A percentile compares a stretch with the other conserved stretches of the same genome.
Evolutionary conservation across 1,140 invertebrate species (phyloP).

Genomic region (Trypoxylus dichotomus): DNA sequence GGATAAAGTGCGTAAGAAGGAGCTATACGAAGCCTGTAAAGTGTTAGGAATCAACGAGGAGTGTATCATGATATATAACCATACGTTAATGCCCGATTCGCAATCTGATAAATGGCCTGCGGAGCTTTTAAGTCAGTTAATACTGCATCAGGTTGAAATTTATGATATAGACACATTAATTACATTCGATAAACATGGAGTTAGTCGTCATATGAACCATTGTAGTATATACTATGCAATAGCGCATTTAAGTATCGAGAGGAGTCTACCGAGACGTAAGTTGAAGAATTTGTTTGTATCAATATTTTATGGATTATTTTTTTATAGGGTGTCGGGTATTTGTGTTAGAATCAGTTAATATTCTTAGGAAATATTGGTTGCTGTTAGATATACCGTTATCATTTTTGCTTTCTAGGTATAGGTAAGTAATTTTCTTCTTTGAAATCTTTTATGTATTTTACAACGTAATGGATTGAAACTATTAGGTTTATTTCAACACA

Average conservation of each 20-base stretch:
- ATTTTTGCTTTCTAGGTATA: constrained; percentile 72
- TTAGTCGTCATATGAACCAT: constrained; percentile 90
- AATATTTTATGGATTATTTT: constrained; percentile 47
- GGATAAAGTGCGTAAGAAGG: constrained; percentile 68
- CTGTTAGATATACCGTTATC: constrained; percentile 81
- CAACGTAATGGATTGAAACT: neutral
- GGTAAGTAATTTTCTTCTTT: constrained; percentile 57
- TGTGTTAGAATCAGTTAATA: constrained; percentile 79
- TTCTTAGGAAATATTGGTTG: constrained; percentile 84
- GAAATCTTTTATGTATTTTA: constrained; percentile 27
- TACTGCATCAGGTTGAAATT: constrained; percentile 71
- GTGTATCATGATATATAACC: constrained; percentile 73
- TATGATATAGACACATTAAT: constrained; percentile 82
- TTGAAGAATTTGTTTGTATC: neutral
- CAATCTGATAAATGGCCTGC: constrained; percentile 74
- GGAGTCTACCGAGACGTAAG: constrained; percentile 70
- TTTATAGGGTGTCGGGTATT: constrained; percentile 75
- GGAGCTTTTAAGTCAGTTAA: constrained; percentile 69
- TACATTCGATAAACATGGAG: constrained; percentile 89
- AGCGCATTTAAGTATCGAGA: constrained; percentile 73
- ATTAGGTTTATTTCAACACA: constrained; percentile 63
- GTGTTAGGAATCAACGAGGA: constrained; percentile 74
- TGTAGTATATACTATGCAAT: constrained; percentile 78
- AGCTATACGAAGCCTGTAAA: constrained; percentile 77
- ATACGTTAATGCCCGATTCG: constrained; percentile 74